phyloP scores from a whole-genome alignment of 2,113 vertebrate genomes.

The Miniopterus natalensis region DNA sequence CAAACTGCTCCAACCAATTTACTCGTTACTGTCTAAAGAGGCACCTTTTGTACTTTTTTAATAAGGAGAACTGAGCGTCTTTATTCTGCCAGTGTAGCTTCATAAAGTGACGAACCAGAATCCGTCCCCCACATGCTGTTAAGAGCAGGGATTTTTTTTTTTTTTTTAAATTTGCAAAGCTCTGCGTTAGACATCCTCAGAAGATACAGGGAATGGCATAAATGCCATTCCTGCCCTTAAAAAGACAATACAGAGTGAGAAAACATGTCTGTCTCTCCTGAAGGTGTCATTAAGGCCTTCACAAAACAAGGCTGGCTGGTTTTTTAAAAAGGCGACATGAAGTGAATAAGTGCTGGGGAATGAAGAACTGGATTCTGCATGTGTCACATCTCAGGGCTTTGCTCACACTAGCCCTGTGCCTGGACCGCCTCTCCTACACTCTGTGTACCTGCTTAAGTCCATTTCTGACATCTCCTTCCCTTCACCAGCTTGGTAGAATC shows the following conservation, averaged over 20 bases:
- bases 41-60: background rate
- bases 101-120: background rate
- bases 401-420: background rate
- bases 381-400: background rate
- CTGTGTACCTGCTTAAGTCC: background rate
- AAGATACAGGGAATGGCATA: background rate
- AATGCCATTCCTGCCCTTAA: background rate
- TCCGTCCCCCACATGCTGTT: background rate
- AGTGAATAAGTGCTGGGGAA: background rate
- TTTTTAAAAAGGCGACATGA: background rate
- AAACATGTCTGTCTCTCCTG: background rate
- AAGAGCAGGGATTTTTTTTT: background rate
- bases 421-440: background rate
- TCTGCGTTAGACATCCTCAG: background rate
- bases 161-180: background rate
- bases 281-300: background rate
- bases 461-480: background rate
- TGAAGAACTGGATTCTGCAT: background rate
- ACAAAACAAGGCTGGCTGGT: background rate
- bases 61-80: background rate
- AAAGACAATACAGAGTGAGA: background rate
- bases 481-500: background rate
- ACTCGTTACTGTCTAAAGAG: slow-evolving; percentile 47
- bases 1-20: slow-evolving; percentile 56
- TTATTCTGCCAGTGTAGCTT: background rate